Conservation (phyloP, 2,113 vertebrate genomes). For the Plecotus auritus region DNA sequence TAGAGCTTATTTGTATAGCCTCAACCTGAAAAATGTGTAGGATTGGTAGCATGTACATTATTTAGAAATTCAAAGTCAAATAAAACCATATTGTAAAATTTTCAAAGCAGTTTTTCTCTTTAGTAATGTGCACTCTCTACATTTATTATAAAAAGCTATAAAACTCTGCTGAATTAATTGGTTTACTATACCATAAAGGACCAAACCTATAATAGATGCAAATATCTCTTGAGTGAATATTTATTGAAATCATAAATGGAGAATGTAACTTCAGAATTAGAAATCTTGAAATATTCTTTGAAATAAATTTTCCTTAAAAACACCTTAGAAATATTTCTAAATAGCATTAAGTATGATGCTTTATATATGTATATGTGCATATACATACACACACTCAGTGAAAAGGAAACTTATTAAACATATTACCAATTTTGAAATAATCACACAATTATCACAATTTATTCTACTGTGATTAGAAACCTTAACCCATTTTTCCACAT, state of each 20-base stretch:
- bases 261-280: neutral
- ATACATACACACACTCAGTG: neutral
- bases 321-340: neutral
- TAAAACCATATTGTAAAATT: neutral
- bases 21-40: neutral
- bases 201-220: neutral
- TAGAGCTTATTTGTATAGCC: conserved; percentile 14
- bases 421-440: neutral
- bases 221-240: neutral
- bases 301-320: conserved; percentile 3
- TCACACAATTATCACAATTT: neutral
- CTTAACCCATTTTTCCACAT: neutral
- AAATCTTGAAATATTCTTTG: neutral
- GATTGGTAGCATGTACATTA: conserved; percentile 37
- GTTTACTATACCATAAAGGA: neutral
- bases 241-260: neutral
- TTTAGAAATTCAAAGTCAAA: conserved; percentile 38
- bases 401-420: neutral
- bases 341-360: neutral
- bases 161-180: neutral
- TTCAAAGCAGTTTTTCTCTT: neutral
- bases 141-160: neutral
- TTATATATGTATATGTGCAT: neutral
- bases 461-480: neutral
- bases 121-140: neutral